phyloP scores from a whole-genome alignment of 2,113 vertebrate species.

The Coryphaenoides rupestris region DNA sequence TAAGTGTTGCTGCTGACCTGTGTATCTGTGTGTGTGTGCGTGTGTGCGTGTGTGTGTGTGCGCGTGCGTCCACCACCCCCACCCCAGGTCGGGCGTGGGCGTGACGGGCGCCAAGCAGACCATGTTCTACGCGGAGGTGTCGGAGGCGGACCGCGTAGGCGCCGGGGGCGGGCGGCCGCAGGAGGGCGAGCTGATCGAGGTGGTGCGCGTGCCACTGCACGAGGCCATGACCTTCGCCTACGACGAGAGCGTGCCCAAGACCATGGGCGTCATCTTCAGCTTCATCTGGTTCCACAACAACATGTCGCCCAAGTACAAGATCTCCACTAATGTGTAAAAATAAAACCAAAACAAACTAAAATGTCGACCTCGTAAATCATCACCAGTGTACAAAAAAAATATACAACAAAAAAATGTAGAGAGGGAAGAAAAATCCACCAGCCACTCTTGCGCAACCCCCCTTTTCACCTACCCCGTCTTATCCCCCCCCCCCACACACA shows the following conservation, averaged over 20 bases:
- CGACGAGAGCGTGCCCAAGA: conserved; percentile 81
- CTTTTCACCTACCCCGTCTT: conserved; percentile 2
- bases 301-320: conserved; percentile 81
- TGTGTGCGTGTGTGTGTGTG: too few relatives aligned
- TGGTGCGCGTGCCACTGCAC: conserved; percentile 83
- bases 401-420: background rate
- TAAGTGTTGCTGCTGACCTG: too few relatives aligned
- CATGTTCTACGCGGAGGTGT: conserved; percentile 87
- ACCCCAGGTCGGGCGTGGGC: conserved; percentile 81
- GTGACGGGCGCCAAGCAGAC: conserved; percentile 84
- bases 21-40: too few relatives aligned
- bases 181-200: conserved; percentile 88
- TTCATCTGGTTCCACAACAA: conserved; percentile 89
- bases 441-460: background rate
- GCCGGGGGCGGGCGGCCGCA: conserved; percentile 78
- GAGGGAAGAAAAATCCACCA: conserved; percentile 9
- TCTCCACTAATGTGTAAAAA: conserved; percentile 78
- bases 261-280: conserved; percentile 85
- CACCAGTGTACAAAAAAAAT: conserved; percentile 64
- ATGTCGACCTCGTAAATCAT: conserved; percentile 50
- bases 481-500: conserved; percentile 6
- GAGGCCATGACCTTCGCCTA: conserved; percentile 87
- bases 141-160: conserved; percentile 78
- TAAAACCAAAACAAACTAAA: background rate
- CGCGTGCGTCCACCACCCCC: too few relatives aligned